These are phyloP conservation scores for Archegozetes longisetosus DNA, from an alignment of 1,140 invertebrate genomes.

Conservation along the genomic window DNA sequence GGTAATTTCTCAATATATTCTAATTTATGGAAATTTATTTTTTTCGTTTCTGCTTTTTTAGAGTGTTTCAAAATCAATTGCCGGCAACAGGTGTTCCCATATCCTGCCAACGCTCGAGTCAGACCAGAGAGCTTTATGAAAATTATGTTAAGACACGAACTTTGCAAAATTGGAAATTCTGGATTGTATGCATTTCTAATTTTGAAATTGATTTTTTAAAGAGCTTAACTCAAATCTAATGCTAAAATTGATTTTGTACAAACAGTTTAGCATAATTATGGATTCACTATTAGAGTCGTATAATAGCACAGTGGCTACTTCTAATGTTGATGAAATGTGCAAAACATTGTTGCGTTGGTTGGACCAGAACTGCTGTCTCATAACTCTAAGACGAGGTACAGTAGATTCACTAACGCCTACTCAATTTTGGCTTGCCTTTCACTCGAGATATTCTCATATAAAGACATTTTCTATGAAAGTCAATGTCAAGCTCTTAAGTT, in stretches of 20 bases:
- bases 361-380: constrained; percentile 85
- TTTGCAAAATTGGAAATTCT: constrained; percentile 90
- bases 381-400: constrained; percentile 74
- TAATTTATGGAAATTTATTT: constrained; percentile 13
- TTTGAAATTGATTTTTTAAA: too few relatives aligned
- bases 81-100: constrained; percentile 89
- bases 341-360: constrained; percentile 80
- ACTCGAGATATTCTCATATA: too few relatives aligned
- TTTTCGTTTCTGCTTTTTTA: constrained; percentile 22
- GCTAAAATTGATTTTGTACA: too few relatives aligned
- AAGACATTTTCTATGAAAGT: too few relatives aligned
- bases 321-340: constrained; percentile 76
- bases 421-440: too few relatives aligned
- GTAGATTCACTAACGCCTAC: too few relatives aligned
- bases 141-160: constrained; percentile 72
- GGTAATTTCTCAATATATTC: constrained; percentile 37
- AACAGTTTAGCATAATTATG: constrained; percentile 85
- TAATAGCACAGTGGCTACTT: constrained; percentile 74
- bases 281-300: constrained; percentile 72
- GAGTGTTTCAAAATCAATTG: constrained; percentile 66
- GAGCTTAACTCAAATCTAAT: too few relatives aligned
- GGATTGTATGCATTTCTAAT: constrained; percentile 65
- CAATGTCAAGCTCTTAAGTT: too few relatives aligned
- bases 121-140: constrained; percentile 87
- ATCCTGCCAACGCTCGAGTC: constrained; percentile 66